Conservation (phyloP, 2,888 invertebrate species). For the Carpatolechia fugitivella region DNA sequence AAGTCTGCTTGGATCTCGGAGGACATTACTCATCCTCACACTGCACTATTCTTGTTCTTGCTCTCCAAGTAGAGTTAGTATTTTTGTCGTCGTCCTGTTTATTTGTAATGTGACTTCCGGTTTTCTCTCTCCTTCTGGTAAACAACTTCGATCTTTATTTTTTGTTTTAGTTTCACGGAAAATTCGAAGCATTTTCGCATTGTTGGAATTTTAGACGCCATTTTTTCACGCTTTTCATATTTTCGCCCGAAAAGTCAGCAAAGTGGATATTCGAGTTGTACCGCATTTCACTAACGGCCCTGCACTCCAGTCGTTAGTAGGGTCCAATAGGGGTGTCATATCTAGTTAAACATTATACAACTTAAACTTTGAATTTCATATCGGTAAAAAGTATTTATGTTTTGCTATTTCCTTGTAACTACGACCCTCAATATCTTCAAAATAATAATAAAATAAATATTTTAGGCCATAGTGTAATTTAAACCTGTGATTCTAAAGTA, state of each 20-base stretch:
- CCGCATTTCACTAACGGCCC: conserved; percentile 66
- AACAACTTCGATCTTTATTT: neutral
- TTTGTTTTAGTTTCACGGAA: neutral
- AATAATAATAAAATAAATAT: too few species aligned
- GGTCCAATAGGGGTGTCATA: conserved; percentile 27
- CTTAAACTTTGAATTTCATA: too few species aligned
- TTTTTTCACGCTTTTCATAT: conserved; percentile 36
- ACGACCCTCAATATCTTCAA: too few species aligned
- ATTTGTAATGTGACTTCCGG: neutral
- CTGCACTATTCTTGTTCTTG: conserved; percentile 17
- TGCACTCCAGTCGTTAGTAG: conserved; percentile 61
- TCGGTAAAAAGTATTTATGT: too few species aligned
- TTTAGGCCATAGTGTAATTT: too few species aligned
- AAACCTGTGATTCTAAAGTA: too few species aligned
- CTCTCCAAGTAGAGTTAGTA: neutral
- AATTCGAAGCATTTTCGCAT: too few species aligned
- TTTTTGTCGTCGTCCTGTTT: conserved; percentile 1
- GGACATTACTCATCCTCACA: conserved; percentile 25
- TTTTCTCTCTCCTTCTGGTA: too few species aligned
- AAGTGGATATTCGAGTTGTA: conserved; percentile 74
- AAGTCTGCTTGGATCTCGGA: conserved; percentile 26
- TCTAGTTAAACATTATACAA: neutral
- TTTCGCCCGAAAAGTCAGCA: conserved; percentile 43
- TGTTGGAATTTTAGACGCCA: too few species aligned
- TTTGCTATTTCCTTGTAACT: too few species aligned